Base-by-base conservation (phyloP, 2,797 vertebrate genomes). In the Malurus splendens region DNA sequence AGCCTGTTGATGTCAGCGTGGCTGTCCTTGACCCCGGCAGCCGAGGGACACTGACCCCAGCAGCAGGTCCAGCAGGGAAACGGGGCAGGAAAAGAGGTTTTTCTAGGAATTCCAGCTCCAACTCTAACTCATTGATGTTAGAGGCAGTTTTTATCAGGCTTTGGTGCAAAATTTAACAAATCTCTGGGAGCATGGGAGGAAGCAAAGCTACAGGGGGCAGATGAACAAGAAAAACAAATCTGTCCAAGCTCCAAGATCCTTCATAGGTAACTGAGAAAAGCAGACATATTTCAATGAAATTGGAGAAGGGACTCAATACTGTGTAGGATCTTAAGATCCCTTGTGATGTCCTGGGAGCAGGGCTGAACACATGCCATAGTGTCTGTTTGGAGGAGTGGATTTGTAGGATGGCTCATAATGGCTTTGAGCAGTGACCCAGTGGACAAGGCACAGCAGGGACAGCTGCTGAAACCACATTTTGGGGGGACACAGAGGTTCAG, bases 391-490 rank as follows among this genome's bases (percentile, higher is more conserved):
- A 83, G 70, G 44, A 85, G n/a, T 52, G 42, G 38, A 16, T 52
- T 41, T 55, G 32, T 39, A 33, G 50, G 47, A 24, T 44, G 47
- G 41, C 45, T 14, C 10, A 6, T 22, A 48, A 44, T 5, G 47
- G 19, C 30, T 88, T 48, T 60, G 45, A 74, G 32, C 54, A 81
- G 32, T 64, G 76, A 56, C 42, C 71, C 44, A 14, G 18, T 7
- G 4, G 84, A 57, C 2, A 42, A 80, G 5, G 42, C n/a, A 73
- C 41, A 64, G 45, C 52, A 79, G 33, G 20, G 19, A 47, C 85
- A 83, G 44, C 42, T 67, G 85, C 85, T 94, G 87, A 90, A 92
- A 61, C 42, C 32, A 57, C 47, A 4, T 84, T 92, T 79, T 87
- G 65, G 82, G 89, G 79, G n/a, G 18, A n/a, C 42, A 60, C 13